Conservation (phyloP, 2,113 vertebrate genomes). For the Crotalus viridis region DNA sequence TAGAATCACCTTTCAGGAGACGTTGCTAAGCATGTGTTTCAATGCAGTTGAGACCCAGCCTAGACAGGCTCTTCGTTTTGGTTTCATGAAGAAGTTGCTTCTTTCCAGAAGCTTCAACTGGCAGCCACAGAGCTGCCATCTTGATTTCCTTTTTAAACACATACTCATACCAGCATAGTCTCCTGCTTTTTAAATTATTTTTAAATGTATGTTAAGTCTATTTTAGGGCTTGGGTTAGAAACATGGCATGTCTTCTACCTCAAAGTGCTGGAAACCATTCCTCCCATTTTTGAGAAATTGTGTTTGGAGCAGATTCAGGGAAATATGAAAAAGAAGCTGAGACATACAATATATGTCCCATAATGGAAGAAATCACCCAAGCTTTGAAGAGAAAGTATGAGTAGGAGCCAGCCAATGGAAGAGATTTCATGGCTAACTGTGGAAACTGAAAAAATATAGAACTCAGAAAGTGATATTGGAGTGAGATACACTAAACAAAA, state of each 20-base stretch:
- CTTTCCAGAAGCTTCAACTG: not conserved
- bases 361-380: not conserved
- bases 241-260: not conserved
- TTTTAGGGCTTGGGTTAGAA: not conserved
- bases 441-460: not conserved
- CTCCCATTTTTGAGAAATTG: not conserved
- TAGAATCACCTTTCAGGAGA: not conserved
- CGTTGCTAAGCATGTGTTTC: not conserved
- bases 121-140: not conserved
- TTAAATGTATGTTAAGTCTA: not conserved
- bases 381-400: not conserved
- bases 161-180: not conserved
- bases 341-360: not conserved
- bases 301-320: not conserved
- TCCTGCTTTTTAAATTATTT: not conserved
- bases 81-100: not conserved
- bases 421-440: not conserved
- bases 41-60: not conserved
- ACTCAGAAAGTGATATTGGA: slow-evolving; percentile 19
- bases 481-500: slow-evolving; percentile 49
- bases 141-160: not conserved
- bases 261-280: not conserved
- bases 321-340: not conserved
- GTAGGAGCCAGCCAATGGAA: not conserved
- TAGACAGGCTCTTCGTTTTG: not conserved